Base-by-base conservation (phyloP, 2,797 vertebrate species). In the Eulemur albifrons region DNA sequence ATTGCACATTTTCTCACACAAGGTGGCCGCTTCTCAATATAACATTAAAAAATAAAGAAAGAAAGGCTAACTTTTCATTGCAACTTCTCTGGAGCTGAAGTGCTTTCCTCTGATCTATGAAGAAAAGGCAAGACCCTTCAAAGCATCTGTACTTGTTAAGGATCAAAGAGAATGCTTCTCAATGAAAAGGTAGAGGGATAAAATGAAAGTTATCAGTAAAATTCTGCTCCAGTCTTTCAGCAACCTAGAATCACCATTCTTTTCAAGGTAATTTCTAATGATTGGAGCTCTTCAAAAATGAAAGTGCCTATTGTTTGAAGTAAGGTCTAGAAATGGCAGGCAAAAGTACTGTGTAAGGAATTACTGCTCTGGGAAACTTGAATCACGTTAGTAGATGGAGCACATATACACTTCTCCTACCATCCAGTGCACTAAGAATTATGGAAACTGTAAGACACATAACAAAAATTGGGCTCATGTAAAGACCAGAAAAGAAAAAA, bases 161-260 rank as follows among this genome's bases (percentile, higher is more conserved):
- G 76, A 97, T 97, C 82, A 96, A 97, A 97, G 77, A 63, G 73
- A 96, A 90, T 75, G 30, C 50, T 90, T 96, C 87, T 38, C 38
- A 79, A 69, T 83, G 73, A 82, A 93, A 94, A 88, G 25, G 15
- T 50, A n/a, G 15, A 92, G 57, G 30, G 18, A 84, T 69, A 72
- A 96, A 94, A 89, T 77, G 40, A 65, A 67, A 80, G 23, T 23
- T 93, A 72, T 59, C 43, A 52, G 67, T 57, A 57, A 67, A 92
- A 40, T 76, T 90, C 61, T 84, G n/a, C 38, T 30, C 40, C 32
- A 67, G 12, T 77, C 35, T 92, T 87, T 76, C 40, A 81, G 40
- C 25, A 50, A 30, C 59, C 7, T 72, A 67, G 79, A 93, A 45
- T 90, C 27, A 35, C 17, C 54, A 2, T 92, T 97, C 57, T 84